Percentiles rank a stretch among this genome's conserved stretches.
Evolutionary conservation across 2,888 invertebrate genomes (phyloP).

Genomic region (Lasius fuliginosus): DNA sequence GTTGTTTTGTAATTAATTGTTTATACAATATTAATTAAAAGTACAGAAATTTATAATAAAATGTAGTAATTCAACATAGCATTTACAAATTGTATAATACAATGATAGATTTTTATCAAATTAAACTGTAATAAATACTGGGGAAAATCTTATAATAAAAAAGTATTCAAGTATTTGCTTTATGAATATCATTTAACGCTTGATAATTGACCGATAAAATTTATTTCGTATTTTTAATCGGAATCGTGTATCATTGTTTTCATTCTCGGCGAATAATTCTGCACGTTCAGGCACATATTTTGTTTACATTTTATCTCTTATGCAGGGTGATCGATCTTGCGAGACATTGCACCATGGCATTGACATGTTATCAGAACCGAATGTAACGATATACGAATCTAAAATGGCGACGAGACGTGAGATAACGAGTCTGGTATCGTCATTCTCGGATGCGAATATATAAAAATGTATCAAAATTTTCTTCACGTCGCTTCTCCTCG

Average conservation of each 20-base stretch:
- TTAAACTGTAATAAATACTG: background rate
- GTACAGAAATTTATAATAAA: background rate
- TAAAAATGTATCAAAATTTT: background rate
- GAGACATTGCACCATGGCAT: conserved; percentile 51
- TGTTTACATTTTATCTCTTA: conserved; percentile 65
- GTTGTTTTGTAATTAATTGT: background rate
- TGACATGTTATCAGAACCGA: conserved; percentile 40
- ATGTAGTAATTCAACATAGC: background rate
- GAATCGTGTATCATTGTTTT: conserved; percentile 55
- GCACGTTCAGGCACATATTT: conserved; percentile 56
- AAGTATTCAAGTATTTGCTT: background rate
- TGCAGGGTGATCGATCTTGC: conserved; percentile 47
- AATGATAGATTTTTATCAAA: background rate
- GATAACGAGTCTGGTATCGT: conserved; percentile 6
- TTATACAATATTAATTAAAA: background rate
- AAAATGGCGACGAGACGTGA: conserved; percentile 17
- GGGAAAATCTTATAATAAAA: background rate
- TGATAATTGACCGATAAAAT: background rate
- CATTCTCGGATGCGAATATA: background rate
- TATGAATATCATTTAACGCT: background rate
- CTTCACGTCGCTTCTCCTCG: background rate
- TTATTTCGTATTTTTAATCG: background rate
- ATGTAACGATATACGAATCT: conserved; percentile 7
- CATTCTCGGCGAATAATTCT: conserved; percentile 46
- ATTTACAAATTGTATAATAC: background rate